These are phyloP conservation scores for Ellobius talpinus DNA, from an alignment of 2,113 vertebrate species.

Conservation along the genomic window DNA sequence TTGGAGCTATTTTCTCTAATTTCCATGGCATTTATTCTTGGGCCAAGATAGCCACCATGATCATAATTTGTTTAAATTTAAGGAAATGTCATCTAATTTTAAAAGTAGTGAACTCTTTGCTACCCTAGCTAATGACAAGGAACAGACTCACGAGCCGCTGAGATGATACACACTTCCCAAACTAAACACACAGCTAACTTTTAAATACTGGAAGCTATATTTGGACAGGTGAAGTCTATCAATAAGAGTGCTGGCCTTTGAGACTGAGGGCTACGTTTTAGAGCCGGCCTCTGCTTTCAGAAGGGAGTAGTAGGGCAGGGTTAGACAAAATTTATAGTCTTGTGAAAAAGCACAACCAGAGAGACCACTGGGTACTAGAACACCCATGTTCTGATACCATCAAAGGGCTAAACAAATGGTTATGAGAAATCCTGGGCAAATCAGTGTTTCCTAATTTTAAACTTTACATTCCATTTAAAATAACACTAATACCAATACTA, in stretches of 20 bases:
- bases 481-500: not conserved
- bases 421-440: not conserved
- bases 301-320: not conserved
- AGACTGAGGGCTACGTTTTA: not conserved
- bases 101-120: constrained; percentile 51
- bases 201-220: not conserved
- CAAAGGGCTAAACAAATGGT: not conserved
- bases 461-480: constrained; percentile 23
- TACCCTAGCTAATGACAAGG: not conserved
- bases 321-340: not conserved
- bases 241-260: not conserved
- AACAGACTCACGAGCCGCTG: not conserved
- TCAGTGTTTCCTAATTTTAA: not conserved
- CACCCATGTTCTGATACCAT: not conserved
- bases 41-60: not conserved
- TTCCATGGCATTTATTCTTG: constrained; percentile 75
- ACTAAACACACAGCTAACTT: not conserved
- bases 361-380: not conserved
- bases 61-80: constrained; percentile 67
- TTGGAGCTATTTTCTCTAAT: constrained; percentile 75
- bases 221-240: not conserved
- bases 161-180: not conserved
- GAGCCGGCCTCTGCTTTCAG: not conserved
- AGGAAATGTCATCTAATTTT: constrained; percentile 49
- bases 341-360: not conserved